A percentile compares a stretch with the other conserved stretches of the same genome.
Conservation (phyloP, 2,113 vertebrate species). For the Lycocorax pyrrhopterus region DNA sequence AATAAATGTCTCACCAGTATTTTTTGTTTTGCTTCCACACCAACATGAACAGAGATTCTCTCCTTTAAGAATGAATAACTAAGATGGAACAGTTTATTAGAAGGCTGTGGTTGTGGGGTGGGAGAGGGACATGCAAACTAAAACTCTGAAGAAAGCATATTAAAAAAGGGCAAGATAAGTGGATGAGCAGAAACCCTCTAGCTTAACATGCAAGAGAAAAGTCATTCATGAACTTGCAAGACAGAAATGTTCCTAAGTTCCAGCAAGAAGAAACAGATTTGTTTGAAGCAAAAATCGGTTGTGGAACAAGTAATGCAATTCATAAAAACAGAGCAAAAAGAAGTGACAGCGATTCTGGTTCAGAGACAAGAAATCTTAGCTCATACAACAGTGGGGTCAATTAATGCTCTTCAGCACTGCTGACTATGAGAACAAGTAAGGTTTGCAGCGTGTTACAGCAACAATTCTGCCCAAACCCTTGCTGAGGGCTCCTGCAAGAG, state of each 20-base stretch:
- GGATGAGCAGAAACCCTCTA: background rate
- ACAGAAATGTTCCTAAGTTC: background rate
- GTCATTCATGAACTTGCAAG: background rate
- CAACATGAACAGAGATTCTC: background rate
- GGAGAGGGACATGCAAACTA: background rate
- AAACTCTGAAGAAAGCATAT: background rate
- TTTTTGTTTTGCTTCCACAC: background rate
- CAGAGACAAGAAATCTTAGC: background rate
- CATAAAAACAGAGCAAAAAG: background rate
- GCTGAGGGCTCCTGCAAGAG: background rate
- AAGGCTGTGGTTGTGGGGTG: background rate
- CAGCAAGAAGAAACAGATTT: background rate
- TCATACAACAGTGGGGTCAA: background rate
- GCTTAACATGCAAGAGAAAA: background rate
- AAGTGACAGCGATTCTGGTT: background rate
- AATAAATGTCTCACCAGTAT: background rate
- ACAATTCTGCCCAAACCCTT: background rate
- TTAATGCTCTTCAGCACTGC: background rate
- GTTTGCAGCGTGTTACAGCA: background rate
- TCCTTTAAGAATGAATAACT: background rate
- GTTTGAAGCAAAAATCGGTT: background rate
- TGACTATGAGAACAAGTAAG: fast-evolving
- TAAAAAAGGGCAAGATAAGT: background rate
- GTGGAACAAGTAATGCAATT: background rate
- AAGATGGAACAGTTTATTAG: background rate